Base-by-base conservation (phyloP, 2,888 invertebrate genomes). In the Chrysopilus asiliformis region DNA sequence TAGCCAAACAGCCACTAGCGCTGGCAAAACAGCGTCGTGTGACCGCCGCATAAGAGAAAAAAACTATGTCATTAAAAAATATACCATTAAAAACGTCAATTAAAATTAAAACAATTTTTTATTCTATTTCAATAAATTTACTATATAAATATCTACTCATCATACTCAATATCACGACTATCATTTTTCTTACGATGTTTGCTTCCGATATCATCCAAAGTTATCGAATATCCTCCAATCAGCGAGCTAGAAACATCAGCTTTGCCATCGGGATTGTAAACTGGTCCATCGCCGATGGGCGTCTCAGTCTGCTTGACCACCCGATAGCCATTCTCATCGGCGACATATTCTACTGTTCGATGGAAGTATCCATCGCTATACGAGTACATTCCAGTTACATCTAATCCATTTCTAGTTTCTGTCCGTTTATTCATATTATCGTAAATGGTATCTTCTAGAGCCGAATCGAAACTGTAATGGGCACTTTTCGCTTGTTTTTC, bases 241-340 rank as follows among this genome's bases (percentile, higher is more conserved):
- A 67, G 50, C 4, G 66, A 62, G 32, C 66, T 55, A 25, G 52
- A 45, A 2, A 70, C 57, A 44, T 65, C 58, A 38, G 68, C 69
- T 36, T 56, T 55, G 12, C 70, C 70, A 1, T 60, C 49, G 4
- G 57, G 53, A 50, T 70, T 61, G 45, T 64, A 55, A 22, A 55
- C 46, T 4, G 70, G 70, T 9, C 70, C 70, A 39, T 64, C 54
- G 14, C 68, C 68, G 43, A 70, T 65, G 9, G 65, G 62, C 48
- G 67, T 55, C 29, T 55, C 58, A 3, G 59, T 57, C 41, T 68
- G 67, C 44, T 67, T 66, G n/a, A 67, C 55, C 12, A 75, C 65
- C 47, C 74, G 58, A 55, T 72, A 75, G 38, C 75, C 75, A 41
- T 70, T 66, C 48, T 72, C 67, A 53, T 74, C 75, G 47, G 75